Evolutionary conservation across 2,113 vertebrate genomes (phyloP), one percentile per base, ranked within the genome.

Genomic region (Regulus satrapa): DNA sequence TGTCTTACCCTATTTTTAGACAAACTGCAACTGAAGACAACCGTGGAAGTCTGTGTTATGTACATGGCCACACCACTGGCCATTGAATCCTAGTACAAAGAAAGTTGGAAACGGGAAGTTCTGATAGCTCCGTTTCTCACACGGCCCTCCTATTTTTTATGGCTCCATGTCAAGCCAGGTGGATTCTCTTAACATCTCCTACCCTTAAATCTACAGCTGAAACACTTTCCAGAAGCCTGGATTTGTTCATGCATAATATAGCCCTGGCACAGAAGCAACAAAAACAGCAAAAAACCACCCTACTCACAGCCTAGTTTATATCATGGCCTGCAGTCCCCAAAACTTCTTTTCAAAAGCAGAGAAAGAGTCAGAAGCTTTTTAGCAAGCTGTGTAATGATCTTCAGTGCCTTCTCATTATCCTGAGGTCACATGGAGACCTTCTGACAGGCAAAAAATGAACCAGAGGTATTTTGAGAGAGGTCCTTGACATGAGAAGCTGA

Each of bases 121-220:
- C 31, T 15, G 11, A 5, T 43, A 95, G 74, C 51, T 49, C 29
- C 4, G 24, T n/a, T n/a, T 48, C 62, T 76, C 28, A 14, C 48
- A 8, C 4, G 32, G 52, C 23, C 3, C 58, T 84, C 32, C 46
- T 56, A 5, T 67, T 51, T 92, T 75, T 77, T 25, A 52, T 29
- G 64, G 78, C 48, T 93, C 52, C 45, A 28, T 14, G 24, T 75
- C 84, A 96, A 81, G 46, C 43, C 74, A 90, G 78, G 71, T 81
- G 58, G 58, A 72, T 64, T 56, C 54, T 64, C 71, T 87, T 63
- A 91, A 28, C 20, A 79, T 67, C 66, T 78, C 81, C 40, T 64
- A 41, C 82, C 61, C 40, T 88, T 89, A 67, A 58, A 85, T 63
- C 38, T 81, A 75, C 78, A 85, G 29, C 58, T 31, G 78, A 36